Evolutionary conservation across 2,797 vertebrate species (phyloP).

Genomic region (Hippopotamyrus pictus): DNA sequence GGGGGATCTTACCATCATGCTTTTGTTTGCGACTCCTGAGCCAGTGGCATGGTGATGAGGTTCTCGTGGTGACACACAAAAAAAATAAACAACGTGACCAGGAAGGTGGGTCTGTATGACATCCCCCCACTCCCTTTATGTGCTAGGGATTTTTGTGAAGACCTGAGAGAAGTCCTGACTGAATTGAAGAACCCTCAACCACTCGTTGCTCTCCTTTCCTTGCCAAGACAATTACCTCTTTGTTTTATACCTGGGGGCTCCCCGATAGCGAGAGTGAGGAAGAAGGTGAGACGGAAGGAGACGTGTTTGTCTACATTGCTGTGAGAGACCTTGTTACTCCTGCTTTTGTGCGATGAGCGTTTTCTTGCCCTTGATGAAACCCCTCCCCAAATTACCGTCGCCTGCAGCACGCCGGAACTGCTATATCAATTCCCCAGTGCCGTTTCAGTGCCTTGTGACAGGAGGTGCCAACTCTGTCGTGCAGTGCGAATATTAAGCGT

Average conservation of each 20-base stretch:
- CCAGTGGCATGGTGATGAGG: not conserved
- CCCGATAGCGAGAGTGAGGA: slow-evolving; percentile 46
- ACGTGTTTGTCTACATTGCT: slow-evolving; percentile 55
- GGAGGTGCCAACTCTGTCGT: not conserved
- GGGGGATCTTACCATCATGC: slow-evolving; percentile 36
- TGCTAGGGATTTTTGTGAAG: slow-evolving; percentile 58
- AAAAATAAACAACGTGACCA: slow-evolving; percentile 45
- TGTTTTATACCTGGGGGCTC: slow-evolving; percentile 41
- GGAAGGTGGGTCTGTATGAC: slow-evolving; percentile 45
- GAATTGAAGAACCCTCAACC: slow-evolving; percentile 44
- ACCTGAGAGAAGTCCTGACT: slow-evolving; percentile 49
- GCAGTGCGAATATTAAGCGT: not conserved
- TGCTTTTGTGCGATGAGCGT: not conserved
- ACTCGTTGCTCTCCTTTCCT: slow-evolving; percentile 23
- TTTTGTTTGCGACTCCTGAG: not conserved
- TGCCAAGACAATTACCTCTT: slow-evolving; percentile 40
- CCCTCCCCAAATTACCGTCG: not conserved
- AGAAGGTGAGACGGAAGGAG: not conserved
- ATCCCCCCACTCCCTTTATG: slow-evolving; percentile 47
- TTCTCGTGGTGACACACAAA: slow-evolving; percentile 14
- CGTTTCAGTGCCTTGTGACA: not conserved
- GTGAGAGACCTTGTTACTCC: slow-evolving; percentile 20
- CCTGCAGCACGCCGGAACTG: not conserved
- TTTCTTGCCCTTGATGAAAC: slow-evolving; percentile 1
- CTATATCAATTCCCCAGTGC: not conserved